Conservation (phyloP, 2,113 vertebrate genomes). For the Grallaria varia region DNA sequence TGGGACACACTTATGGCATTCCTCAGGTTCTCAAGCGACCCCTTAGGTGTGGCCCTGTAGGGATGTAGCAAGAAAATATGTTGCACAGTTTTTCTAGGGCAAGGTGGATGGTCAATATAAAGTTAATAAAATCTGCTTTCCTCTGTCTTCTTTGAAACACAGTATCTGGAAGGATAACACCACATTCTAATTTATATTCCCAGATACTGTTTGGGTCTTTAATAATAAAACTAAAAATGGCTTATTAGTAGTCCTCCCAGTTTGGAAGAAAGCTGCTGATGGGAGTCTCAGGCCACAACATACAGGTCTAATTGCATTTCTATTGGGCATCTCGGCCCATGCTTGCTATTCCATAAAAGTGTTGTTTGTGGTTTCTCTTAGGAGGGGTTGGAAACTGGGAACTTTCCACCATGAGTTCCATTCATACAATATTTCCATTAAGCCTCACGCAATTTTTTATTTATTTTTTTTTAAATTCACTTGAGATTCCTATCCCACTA, state of each 20-base stretch:
- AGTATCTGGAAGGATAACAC: background rate
- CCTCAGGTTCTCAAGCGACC: background rate
- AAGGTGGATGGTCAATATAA: background rate
- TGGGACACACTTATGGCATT: accelerated
- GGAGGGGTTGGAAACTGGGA: background rate
- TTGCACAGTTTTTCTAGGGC: background rate
- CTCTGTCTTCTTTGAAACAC: background rate
- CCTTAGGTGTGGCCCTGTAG: accelerated
- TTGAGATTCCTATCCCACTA: accelerated
- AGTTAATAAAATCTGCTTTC: background rate
- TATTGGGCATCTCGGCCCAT: accelerated
- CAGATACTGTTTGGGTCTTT: background rate
- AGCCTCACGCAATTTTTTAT: too few relatives aligned
- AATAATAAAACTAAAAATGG: background rate
- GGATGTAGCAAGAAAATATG: background rate
- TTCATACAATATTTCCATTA: background rate
- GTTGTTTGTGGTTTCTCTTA: background rate
- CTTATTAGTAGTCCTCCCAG: background rate
- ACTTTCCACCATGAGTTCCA: background rate
- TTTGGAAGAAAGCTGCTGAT: background rate
- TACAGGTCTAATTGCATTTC: background rate
- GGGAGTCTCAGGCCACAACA: background rate
- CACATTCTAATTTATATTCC: background rate
- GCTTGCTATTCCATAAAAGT: background rate
- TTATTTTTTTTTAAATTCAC: too few relatives aligned